phyloP scores from a whole-genome alignment of 2,113 vertebrate genomes.

The Takifugu flavidus region DNA sequence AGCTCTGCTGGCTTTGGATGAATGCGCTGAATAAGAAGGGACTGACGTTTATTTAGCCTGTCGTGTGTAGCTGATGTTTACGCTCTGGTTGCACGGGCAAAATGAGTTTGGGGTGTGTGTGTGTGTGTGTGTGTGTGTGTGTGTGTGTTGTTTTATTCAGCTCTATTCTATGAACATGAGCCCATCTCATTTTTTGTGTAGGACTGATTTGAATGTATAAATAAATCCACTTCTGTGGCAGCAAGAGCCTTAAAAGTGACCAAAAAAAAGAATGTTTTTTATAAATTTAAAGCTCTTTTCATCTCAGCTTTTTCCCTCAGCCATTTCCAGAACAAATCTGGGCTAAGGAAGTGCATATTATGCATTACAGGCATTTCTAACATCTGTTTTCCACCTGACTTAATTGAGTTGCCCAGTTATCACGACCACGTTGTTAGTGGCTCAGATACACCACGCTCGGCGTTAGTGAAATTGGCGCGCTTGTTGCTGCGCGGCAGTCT shows the following conservation, averaged over 20 bases:
- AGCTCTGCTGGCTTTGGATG: slow-evolving; percentile 52
- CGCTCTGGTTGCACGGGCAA: slow-evolving; percentile 29
- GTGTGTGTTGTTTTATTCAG: slow-evolving; percentile 9
- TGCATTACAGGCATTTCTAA: slow-evolving; percentile 39
- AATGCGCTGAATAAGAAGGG: slow-evolving; percentile 56
- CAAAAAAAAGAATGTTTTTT: slow-evolving; percentile 51
- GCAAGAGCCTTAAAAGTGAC: slow-evolving; percentile 33
- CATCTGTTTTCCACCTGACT: slow-evolving; percentile 41
- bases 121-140: neutral
- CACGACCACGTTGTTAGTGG: slow-evolving; percentile 48
- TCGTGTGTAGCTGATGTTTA: slow-evolving; percentile 43
- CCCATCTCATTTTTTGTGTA: slow-evolving; percentile 1
- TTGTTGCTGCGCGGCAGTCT: too few species aligned
- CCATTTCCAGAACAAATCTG: slow-evolving; percentile 19
- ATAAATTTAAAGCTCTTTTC: slow-evolving; percentile 41
- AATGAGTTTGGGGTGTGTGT: slow-evolving; percentile 39
- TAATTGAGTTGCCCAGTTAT: slow-evolving; percentile 62
- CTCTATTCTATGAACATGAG: slow-evolving; percentile 31
- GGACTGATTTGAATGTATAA: slow-evolving; percentile 54
- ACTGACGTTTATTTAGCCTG: slow-evolving; percentile 43
- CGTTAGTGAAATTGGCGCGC: slow-evolving; percentile 41
- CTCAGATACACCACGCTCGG: slow-evolving; percentile 47
- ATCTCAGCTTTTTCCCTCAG: slow-evolving; percentile 17
- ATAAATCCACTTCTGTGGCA: slow-evolving; percentile 32
- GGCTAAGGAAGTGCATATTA: slow-evolving; percentile 35